These are phyloP conservation scores for Scatophagus argus DNA, from an alignment of 2,113 vertebrate species.

Conservation along the genomic window DNA sequence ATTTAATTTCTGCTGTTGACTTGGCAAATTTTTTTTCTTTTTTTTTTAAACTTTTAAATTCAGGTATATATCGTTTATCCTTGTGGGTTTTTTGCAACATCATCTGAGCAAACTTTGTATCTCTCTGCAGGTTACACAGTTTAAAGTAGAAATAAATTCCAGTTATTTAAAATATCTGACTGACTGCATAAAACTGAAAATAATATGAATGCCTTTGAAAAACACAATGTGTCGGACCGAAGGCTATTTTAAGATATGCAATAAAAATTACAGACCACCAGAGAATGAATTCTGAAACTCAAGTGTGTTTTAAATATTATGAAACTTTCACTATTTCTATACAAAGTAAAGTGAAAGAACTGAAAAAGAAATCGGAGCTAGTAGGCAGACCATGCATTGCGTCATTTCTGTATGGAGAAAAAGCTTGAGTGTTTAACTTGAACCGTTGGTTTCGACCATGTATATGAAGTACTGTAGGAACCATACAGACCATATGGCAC, in stretches of 20 bases:
- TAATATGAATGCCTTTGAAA: neutral
- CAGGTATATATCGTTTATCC: neutral
- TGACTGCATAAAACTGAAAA: neutral
- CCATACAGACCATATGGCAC: too few relatives aligned
- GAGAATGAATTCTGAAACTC: neutral
- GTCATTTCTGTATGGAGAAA: neutral
- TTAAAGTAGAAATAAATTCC: neutral
- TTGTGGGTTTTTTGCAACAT: neutral
- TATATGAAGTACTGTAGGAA: neutral
- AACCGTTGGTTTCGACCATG: neutral
- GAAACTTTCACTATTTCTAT: neutral
- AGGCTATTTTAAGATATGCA: neutral
- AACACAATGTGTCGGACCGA: neutral
- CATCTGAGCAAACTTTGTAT: constrained; percentile 1
- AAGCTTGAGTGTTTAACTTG: neutral
- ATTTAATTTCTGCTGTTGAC: constrained; percentile 49
- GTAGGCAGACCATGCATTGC: neutral
- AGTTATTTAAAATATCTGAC: neutral
- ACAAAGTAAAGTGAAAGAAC: neutral
- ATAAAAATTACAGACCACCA: neutral
- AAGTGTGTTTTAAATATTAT: constrained; percentile 10
- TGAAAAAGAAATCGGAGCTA: neutral
- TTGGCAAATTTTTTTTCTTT: too few relatives aligned
- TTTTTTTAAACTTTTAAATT: neutral
- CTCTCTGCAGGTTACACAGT: neutral